Percentiles rank a stretch among this genome's conserved stretches.
Conservation (phyloP, 2,888 invertebrate species). For the Laothoe populi region DNA sequence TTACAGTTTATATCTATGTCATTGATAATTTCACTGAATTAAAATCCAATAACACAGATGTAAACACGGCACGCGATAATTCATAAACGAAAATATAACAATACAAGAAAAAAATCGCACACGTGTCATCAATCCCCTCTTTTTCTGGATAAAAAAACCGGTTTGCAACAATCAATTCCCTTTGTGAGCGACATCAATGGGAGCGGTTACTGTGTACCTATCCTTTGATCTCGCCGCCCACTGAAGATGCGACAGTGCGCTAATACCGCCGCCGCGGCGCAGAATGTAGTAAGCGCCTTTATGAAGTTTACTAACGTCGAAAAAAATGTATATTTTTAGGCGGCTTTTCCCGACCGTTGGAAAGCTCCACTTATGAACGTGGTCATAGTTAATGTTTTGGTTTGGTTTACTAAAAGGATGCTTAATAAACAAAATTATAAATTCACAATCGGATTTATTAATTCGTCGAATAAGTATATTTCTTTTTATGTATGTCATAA, state of each 20-base stretch:
- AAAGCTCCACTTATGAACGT: constrained; percentile 10
- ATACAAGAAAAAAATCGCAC: constrained; percentile 55
- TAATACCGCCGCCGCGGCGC: constrained; percentile 69
- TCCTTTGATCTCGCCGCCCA: constrained; percentile 84
- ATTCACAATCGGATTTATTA: not conserved
- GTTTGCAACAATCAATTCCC: constrained; percentile 84
- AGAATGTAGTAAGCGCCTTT: constrained; percentile 65
- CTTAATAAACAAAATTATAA: not conserved
- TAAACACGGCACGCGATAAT: constrained; percentile 15
- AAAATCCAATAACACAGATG: not conserved
- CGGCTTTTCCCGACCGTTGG: constrained; percentile 16
- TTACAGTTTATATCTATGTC: no score
- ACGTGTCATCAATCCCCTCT: constrained; percentile 73
- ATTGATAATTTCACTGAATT: not conserved
- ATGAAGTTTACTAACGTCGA: constrained; percentile 32
- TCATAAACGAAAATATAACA: constrained; percentile 33
- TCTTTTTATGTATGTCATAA: no score
- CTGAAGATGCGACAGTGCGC: constrained; percentile 82
- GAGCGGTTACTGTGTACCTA: constrained; percentile 82
- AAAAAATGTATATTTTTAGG: constrained; percentile 25
- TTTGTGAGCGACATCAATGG: constrained; percentile 84
- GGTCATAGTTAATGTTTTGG: constrained; percentile 20
- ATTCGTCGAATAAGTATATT: no score
- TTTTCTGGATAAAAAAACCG: constrained; percentile 65
- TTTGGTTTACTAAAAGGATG: not conserved